Evolutionary conservation across 2,113 vertebrate genomes (phyloP).

Genomic region (Leptodactylus fuscus): DNA sequence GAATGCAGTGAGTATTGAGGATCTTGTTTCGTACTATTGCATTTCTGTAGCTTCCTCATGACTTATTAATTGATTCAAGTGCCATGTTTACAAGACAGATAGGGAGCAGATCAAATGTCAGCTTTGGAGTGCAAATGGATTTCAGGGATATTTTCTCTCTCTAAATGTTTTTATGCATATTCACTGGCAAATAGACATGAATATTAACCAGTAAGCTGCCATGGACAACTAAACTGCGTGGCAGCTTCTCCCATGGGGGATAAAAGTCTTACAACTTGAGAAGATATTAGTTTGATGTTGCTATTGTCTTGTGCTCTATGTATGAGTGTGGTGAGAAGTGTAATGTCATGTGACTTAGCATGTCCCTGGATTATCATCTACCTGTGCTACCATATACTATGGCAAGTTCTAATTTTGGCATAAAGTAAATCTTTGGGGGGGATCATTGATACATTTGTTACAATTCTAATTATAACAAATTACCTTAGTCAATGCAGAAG

Average conservation of each 20-base stretch:
- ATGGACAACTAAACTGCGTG: neutral
- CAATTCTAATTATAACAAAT: neutral
- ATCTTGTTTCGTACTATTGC: neutral
- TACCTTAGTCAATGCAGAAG: neutral
- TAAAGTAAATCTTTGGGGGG: neutral
- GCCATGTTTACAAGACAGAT: slow-evolving; percentile 31
- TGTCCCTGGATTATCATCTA: neutral
- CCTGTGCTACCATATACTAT: neutral
- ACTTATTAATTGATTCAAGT: slow-evolving; percentile 48
- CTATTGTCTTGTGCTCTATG: neutral
- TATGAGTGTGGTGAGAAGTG: no score
- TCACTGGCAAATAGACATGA: neutral
- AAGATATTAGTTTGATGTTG: slow-evolving; percentile 4
- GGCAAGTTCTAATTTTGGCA: neutral
- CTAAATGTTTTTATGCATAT: neutral
- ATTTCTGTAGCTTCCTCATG: neutral
- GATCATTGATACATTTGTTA: no score
- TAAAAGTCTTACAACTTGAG: slow-evolving; percentile 7
- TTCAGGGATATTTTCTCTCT: neutral
- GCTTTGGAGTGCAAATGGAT: slow-evolving; percentile 39
- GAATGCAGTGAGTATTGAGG: slow-evolving; percentile 89
- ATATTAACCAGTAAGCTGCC: neutral
- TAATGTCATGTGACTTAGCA: neutral
- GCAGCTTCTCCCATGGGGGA: neutral
- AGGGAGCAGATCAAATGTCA: slow-evolving; percentile 39